Base-by-base conservation (phyloP, 2,113 vertebrate species). In the Ramphastos sulfuratus region DNA sequence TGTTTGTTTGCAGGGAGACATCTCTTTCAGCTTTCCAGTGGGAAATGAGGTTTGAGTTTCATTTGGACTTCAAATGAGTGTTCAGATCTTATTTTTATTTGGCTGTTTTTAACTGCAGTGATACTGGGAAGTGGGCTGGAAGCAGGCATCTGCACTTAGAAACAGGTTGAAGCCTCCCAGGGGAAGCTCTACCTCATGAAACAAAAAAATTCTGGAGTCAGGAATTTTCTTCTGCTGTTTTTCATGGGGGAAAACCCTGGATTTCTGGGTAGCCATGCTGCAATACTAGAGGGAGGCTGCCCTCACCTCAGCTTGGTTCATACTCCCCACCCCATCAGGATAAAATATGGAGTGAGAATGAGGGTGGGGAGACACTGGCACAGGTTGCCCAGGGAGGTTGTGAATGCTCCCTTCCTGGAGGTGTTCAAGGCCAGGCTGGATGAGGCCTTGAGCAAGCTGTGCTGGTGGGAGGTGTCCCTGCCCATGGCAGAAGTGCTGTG, bases 21-120 rank as follows among this genome's bases (percentile, higher is more conserved):
- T 93, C 54, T 56, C 85, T 91, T 92, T 91, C 75, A 87, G 79
- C 65, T 93, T 91, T 91, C 94, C 93, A 64, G 56, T 44, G 94
- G 93, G 94, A 94, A 95, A 96, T 80, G 92, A 92, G 54, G 84
- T 67, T 75, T 84, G 84, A 17, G 37, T 81, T 96, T 90, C 1
- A 0, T 83, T 88, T 88, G 52, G n/a, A 69, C 65, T 92, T 94
- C 76, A 94, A 85, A 81, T 85, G 59, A 0, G 5, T 56, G 79
- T 90, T 71, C 2, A 33, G 60, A 70, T 87, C 91, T 82, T 76
- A n/a, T 89, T 93, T 94, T 89, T 77, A 77, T 87, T 93, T 83
- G 81, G 46, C 73, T 93, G 82, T 2, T 74, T 93, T 89, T 82
- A 93, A 83, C 37, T 50, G 82, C 65, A 55, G 19, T n/a, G 52